Conservation (phyloP, 2,113 vertebrate genomes). For the Atherinomorus stipes region DNA sequence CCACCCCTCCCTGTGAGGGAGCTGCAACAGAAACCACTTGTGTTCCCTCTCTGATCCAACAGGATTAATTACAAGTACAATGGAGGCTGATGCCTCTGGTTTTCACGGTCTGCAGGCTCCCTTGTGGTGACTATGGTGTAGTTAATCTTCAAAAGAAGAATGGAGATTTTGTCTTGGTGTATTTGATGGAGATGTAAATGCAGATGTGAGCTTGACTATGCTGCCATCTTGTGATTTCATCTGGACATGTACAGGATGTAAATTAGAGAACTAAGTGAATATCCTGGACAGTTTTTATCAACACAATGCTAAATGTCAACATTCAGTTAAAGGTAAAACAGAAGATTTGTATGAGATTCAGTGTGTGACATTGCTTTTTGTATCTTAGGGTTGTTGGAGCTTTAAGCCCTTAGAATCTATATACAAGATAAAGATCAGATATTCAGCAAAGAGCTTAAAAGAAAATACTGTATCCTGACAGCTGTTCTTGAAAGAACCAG, state of each 20-base stretch:
- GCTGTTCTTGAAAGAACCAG: conserved; percentile 36
- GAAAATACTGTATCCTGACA: conserved; percentile 37
- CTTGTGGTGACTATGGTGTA: conserved; percentile 46
- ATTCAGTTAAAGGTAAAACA: conserved; percentile 8
- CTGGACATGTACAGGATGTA: conserved; percentile 54
- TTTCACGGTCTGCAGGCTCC: conserved; percentile 53
- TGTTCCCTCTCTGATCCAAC: conserved; percentile 62
- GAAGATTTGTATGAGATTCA: background rate
- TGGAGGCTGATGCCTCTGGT: conserved; percentile 59
- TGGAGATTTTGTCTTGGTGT: conserved; percentile 49
- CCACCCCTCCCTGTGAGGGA: conserved; percentile 19
- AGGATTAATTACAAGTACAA: conserved; percentile 78
- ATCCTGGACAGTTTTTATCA: background rate
- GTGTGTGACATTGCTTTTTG: background rate
- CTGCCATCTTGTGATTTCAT: conserved; percentile 81
- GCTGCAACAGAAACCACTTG: conserved; percentile 65
- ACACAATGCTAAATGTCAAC: background rate
- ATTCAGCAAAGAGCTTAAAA: conserved; percentile 25
- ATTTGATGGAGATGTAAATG: conserved; percentile 39
- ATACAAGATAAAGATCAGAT: background rate
- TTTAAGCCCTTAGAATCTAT: background rate
- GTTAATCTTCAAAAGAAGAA: conserved; percentile 73
- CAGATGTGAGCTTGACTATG: conserved; percentile 67
- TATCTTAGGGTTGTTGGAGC: background rate
- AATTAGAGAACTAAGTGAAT: conserved; percentile 23